These are phyloP conservation scores for Epizoanthus stellaris DNA, from an alignment of 92 coral and sea anemone species.

Conservation along the genomic window DNA sequence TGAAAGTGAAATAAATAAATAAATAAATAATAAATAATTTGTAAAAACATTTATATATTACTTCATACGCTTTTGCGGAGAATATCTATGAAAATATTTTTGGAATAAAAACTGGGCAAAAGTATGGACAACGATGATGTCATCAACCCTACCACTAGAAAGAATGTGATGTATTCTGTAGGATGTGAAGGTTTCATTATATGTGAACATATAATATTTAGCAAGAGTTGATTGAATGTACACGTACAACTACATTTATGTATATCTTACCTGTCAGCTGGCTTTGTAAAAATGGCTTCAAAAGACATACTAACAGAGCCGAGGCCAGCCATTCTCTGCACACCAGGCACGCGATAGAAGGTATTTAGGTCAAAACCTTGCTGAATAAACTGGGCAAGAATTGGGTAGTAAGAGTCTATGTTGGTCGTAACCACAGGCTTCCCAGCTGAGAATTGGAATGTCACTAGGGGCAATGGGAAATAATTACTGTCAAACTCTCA, in stretches of 20 bases:
- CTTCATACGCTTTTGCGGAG: too few relatives aligned
- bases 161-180: too few relatives aligned
- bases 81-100: too few relatives aligned
- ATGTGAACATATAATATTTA: neutral
- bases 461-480: conserved; percentile 38
- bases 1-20: too few relatives aligned
- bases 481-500: neutral
- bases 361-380: conserved; percentile 71
- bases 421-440: conserved; percentile 74
- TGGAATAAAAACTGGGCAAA: too few relatives aligned
- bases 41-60: too few relatives aligned
- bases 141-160: too few relatives aligned
- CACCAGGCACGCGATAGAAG: conserved; percentile 76
- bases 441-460: conserved; percentile 73
- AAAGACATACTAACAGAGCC: conserved; percentile 51
- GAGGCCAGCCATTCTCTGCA: conserved; percentile 58
- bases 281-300: conserved; percentile 78
- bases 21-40: too few relatives aligned
- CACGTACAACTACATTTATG: neutral
- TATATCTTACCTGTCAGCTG: conserved; percentile 55
- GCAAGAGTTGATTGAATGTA: neutral
- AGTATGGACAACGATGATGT: too few relatives aligned
- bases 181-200: neutral
- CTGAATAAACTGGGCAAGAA: conserved; percentile 63
- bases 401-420: conserved; percentile 74